A percentile compares a stretch with the other conserved stretches of the same genome.
phyloP scores from a whole-genome alignment of 2,888 invertebrate species.

The Mythimna lalbum region DNA sequence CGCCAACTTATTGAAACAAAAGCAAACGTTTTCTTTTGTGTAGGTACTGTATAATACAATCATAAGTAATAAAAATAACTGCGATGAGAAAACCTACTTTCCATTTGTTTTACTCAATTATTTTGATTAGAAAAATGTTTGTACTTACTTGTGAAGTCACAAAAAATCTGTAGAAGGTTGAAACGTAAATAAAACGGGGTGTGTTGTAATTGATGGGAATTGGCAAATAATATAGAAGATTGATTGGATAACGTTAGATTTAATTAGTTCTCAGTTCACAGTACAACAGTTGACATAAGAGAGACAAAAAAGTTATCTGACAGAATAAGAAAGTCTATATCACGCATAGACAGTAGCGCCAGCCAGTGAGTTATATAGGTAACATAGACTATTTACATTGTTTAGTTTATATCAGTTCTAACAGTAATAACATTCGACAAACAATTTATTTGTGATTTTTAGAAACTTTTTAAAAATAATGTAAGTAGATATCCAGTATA shows the following conservation, averaged over 20 bases:
- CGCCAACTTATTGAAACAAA: constrained; percentile 31
- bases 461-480: neutral
- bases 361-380: no score
- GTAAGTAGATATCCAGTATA: neutral
- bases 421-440: no score
- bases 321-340: no score
- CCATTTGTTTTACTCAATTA: constrained; percentile 52
- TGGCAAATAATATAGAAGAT: no score
- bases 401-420: no score
- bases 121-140: constrained; percentile 57
- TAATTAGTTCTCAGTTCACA: no score
- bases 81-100: constrained; percentile 41
- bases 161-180: constrained; percentile 9
- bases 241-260: no score
- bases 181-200: constrained; percentile 5
- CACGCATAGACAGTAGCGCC: no score
- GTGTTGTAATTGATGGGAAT: no score
- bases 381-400: no score
- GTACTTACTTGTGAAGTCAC: constrained; percentile 27
- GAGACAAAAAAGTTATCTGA: no score
- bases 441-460: neutral
- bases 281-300: no score
- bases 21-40: constrained; percentile 38
- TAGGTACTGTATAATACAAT: constrained; percentile 53
- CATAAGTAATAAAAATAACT: constrained; percentile 51